A percentile compares a stretch with the other conserved stretches of the same genome.
Evolutionary conservation across 2,888 invertebrate species (phyloP).

Genomic region (Cinara cedri): DNA sequence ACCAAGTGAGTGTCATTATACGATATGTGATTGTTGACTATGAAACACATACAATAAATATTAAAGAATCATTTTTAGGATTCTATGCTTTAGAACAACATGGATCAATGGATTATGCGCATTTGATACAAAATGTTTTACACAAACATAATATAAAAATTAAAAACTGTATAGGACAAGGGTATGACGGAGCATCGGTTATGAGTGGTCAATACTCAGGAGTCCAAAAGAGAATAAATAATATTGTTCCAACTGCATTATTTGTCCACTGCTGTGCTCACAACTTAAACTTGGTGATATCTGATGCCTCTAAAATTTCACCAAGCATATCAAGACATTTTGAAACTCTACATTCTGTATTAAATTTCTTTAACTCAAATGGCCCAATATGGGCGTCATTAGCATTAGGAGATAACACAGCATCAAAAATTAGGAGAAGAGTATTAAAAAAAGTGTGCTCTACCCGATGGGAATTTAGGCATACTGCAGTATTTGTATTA

Average conservation of each 20-base stretch:
- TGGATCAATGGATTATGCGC: not conserved
- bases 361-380: not conserved
- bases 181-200: not conserved
- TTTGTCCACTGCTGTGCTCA: not conserved
- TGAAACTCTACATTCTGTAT: not conserved
- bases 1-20: slow-evolving; percentile 7
- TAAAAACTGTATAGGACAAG: slow-evolving; percentile 8
- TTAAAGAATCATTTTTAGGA: slow-evolving; percentile 57
- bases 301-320: not conserved
- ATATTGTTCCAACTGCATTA: not conserved
- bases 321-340: not conserved
- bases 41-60: slow-evolving; percentile 18
- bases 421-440: not conserved
- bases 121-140: not conserved
- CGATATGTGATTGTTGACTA: slow-evolving; percentile 14
- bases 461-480: not conserved
- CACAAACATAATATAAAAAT: not conserved
- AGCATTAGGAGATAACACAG: not conserved
- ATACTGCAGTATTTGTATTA: slow-evolving; percentile 6
- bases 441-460: not conserved
- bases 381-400: not conserved
- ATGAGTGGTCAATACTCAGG: slow-evolving; percentile 1
- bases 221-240: not conserved
- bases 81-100: slow-evolving; percentile 49
- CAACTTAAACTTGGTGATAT: not conserved